Percentiles rank a stretch among this genome's conserved stretches.
phyloP scores from a whole-genome alignment of 2,888 invertebrate species.

The Chaetoderma sp. region DNA sequence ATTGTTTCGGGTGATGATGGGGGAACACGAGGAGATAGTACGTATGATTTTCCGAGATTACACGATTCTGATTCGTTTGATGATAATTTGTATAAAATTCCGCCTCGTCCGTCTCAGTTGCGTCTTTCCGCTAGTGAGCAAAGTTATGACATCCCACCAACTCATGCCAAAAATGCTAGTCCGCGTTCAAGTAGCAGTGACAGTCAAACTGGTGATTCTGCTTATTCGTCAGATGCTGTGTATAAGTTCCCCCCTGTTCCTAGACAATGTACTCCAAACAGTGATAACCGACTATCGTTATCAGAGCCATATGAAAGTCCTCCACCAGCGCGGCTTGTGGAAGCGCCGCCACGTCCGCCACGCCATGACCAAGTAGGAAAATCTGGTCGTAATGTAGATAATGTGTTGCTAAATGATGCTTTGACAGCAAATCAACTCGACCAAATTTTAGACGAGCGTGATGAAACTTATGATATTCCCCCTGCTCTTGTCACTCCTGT shows the following conservation, averaged over 20 bases:
- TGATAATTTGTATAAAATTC: conserved; percentile 30
- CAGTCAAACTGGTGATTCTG: conserved; percentile 46
- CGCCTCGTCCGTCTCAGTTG: conserved; percentile 26
- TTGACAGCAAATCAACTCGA: too few species aligned
- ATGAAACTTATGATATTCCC: conserved; percentile 44
- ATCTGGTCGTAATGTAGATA: too few species aligned
- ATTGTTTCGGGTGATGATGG: conserved; percentile 12
- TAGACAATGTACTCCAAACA: not conserved
- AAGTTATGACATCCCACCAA: conserved; percentile 47
- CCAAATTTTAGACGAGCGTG: too few species aligned
- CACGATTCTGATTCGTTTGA: conserved; percentile 1
- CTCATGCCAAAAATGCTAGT: conserved; percentile 45
- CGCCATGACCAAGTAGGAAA: too few species aligned
- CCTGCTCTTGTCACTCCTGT: conserved; percentile 25
- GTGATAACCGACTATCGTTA: not conserved
- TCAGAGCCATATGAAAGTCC: conserved; percentile 1
- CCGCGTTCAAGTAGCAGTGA: conserved; percentile 48
- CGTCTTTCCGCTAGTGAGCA: not conserved
- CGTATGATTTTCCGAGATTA: conserved; percentile 12
- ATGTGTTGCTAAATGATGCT: too few species aligned
- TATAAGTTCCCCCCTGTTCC: conserved; percentile 1
- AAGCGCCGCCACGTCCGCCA: too few species aligned
- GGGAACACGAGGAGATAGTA: not conserved
- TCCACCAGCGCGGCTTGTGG: conserved; percentile 3
- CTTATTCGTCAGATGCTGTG: conserved; percentile 31